Base-by-base conservation (phyloP, 2,888 invertebrate genomes). In the Drosophila mercatorum region DNA sequence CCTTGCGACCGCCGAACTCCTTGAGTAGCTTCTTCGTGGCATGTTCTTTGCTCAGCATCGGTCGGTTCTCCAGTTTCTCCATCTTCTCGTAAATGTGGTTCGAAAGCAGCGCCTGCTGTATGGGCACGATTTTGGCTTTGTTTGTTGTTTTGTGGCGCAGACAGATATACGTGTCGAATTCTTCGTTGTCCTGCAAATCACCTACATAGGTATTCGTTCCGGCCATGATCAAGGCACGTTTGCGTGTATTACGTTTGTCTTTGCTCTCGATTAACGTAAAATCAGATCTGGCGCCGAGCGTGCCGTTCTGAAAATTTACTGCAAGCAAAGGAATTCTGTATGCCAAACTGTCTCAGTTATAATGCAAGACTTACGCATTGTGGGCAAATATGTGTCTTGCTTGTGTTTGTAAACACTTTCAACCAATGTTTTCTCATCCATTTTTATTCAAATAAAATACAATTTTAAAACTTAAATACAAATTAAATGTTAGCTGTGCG, bases 241-340 rank as follows among this genome's bases (percentile, higher is more conserved):
- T 80, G 5, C 66, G 69, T 11, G 55, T 17, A n/a, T 72, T 59
- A 2, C 36, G 44, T 0, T 64, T 36, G 26, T 69, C 52, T 10
- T 65, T 62, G 41, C 46, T 60, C 11, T 80, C 72, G 2, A 85
- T 68, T 1, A 80, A 66, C 14, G 78, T 77, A 28, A 83, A 92
- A 3, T 85, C 65, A 0, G 80, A 87, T 0, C 53, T 66, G 17
- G 77, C 73, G 0, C 75, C 72, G 0, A 93, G 63, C 10, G 75
- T 67, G 4, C 92, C 92, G 69, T 93, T 93, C 72, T 92, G 92
- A 46, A 93, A 93, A 72, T 89, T 84, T 8, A 93, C 92, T 93
- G 56, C 2, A 40, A n/a, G 12, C 31, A 1, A 22, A 26, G 1
- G 10, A 6, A 10, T 6, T n/a, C 7, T 41, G 12, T n/a, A 3